phyloP scores from a whole-genome alignment of 1,140 invertebrate species.

The Apis dorsata region DNA sequence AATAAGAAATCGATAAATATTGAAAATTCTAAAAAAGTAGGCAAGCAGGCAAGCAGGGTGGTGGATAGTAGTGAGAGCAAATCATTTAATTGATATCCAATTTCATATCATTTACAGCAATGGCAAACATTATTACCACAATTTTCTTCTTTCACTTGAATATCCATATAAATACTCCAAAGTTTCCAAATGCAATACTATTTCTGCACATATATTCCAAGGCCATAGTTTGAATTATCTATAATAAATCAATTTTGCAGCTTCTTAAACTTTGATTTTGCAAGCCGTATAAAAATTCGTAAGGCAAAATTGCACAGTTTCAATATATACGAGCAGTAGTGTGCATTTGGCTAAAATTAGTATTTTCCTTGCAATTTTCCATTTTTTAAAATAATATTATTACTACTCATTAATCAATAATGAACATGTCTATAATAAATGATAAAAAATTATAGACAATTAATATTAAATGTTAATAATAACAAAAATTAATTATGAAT shows the following conservation, averaged over 20 bases:
- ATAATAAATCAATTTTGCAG: constrained; percentile 30
- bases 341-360: constrained; percentile 65
- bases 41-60: constrained; percentile 72
- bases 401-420: constrained; percentile 49
- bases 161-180: constrained; percentile 46
- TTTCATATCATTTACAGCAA: constrained; percentile 74
- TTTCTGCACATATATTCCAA: constrained; percentile 61
- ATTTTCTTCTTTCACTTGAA: constrained; percentile 54
- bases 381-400: constrained; percentile 46
- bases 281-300: constrained; percentile 51
- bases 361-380: constrained; percentile 34
- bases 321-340: constrained; percentile 62
- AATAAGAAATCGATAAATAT: constrained; percentile 24
- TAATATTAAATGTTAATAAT: constrained; percentile 18
- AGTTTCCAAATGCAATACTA: constrained; percentile 65
- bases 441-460: constrained; percentile 32
- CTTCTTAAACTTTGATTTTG: constrained; percentile 38
- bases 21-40: constrained; percentile 49
- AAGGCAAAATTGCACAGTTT: constrained; percentile 36
- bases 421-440: constrained; percentile 35
- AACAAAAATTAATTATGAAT: constrained; percentile 32
- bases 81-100: constrained; percentile 74
- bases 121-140: constrained; percentile 66
- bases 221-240: constrained; percentile 27
- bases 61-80: constrained; percentile 74